phyloP scores from a whole-genome alignment of 2,113 vertebrate genomes.

The pig (Sus scrofa) region DNA sequence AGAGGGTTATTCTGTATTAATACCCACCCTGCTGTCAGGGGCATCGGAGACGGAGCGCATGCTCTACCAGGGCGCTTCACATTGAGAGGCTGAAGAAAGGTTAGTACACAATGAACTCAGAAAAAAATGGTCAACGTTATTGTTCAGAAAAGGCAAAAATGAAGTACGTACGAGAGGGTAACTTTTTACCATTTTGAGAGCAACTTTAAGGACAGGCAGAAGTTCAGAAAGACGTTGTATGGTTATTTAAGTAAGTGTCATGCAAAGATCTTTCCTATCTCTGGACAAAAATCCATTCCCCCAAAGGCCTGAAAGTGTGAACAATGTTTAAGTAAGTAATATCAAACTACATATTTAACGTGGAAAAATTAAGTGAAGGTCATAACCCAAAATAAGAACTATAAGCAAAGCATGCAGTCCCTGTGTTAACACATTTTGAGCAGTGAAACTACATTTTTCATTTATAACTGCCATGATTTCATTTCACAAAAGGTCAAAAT shows the following conservation, averaged over 20 bases:
- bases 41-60: conserved; percentile 80
- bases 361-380: conserved; percentile 90
- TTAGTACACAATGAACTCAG: conserved; percentile 87
- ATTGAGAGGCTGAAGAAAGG: conserved; percentile 81
- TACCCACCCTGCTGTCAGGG: conserved; percentile 83
- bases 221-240: conserved; percentile 52
- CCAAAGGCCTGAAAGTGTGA: conserved; percentile 86
- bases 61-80: conserved; percentile 84
- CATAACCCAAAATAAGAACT: conserved; percentile 89
- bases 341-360: conserved; percentile 91
- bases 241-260: conserved; percentile 58
- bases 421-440: conserved; percentile 81
- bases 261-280: conserved; percentile 74
- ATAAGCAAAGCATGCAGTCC: conserved; percentile 92
- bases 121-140: conserved; percentile 77
- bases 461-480: conserved; percentile 76
- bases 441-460: conserved; percentile 62
- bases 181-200: conserved; percentile 54
- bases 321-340: conserved; percentile 88
- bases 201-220: conserved; percentile 53
- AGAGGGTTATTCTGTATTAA: conserved; percentile 86
- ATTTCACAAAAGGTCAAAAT: conserved; percentile 72
- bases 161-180: conserved; percentile 66
- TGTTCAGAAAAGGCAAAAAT: conserved; percentile 74
- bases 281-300: conserved; percentile 80